phyloP scores from a whole-genome alignment of 2,888 invertebrate species.

The Autographa pulchrina region DNA sequence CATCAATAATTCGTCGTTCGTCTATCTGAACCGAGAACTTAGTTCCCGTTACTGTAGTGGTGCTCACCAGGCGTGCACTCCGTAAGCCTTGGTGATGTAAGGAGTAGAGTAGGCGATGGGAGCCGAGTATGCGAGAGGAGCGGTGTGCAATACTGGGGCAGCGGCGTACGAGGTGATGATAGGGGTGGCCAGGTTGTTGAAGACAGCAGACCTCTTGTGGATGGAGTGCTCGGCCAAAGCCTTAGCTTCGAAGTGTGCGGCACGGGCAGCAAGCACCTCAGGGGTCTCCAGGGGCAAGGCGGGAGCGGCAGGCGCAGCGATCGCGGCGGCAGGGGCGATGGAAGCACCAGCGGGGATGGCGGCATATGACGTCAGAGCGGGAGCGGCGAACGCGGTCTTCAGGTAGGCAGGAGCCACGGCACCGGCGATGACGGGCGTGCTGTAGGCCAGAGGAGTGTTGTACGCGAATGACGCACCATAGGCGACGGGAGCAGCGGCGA shows the following conservation, averaged over 20 bases:
- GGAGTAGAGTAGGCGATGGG: conserved; percentile 72
- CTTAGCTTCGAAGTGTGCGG: conserved; percentile 81
- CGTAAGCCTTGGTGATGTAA: conserved; percentile 74
- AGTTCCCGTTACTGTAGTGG: conserved; percentile 71
- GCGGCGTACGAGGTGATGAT: conserved; percentile 70
- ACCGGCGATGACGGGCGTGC: conserved; percentile 59
- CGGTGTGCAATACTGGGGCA: conserved; percentile 67
- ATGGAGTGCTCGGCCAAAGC: conserved; percentile 78
- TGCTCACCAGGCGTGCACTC: conserved; percentile 80
- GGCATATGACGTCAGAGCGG: conserved; percentile 57
- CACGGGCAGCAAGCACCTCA: conserved; percentile 81
- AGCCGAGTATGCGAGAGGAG: conserved; percentile 69
- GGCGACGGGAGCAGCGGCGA: conserved; percentile 65
- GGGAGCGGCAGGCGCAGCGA: conserved; percentile 51
- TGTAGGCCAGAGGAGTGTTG: conserved; percentile 66
- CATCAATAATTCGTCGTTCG: conserved; percentile 66
- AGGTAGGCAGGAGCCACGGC: conserved; percentile 29
- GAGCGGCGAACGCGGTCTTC: conserved; percentile 44
- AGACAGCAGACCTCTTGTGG: conserved; percentile 78
- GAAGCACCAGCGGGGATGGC: conserved; percentile 57
- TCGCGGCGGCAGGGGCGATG: conserved; percentile 35
- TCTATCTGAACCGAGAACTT: conserved; percentile 74
- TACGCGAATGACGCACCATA: conserved; percentile 59
- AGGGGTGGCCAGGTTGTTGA: conserved; percentile 66
- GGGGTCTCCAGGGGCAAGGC: conserved; percentile 79